A percentile compares a stretch with the other conserved stretches of the same genome.
Conservation (phyloP, 2,113 vertebrate species). For the Globicephala melas region DNA sequence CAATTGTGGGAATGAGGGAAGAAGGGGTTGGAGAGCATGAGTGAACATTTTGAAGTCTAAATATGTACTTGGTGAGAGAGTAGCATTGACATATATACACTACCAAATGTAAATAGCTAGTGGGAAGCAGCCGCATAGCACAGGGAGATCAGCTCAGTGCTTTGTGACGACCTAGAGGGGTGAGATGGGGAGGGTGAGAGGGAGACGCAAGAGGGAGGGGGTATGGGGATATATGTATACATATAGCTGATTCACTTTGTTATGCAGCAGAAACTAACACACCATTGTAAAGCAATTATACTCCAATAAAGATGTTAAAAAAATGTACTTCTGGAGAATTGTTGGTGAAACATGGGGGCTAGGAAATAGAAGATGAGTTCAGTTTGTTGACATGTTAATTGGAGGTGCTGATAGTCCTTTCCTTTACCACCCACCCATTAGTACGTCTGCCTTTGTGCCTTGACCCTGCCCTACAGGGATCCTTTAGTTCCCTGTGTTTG, state of each 20-base stretch:
- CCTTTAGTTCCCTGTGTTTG: neutral
- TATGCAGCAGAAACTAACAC: no score
- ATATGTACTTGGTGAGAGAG: neutral
- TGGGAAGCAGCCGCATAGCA: no score
- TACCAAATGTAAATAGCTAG: no score
- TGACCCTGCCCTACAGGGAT: neutral
- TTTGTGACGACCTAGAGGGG: no score
- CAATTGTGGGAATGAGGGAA: neutral
- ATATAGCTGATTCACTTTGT: no score
- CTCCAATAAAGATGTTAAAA: no score
- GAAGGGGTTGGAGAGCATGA: neutral
- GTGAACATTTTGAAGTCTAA: slow-evolving; percentile 11
- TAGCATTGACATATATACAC: no score
- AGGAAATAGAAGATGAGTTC: neutral
- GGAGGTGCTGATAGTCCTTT: neutral
- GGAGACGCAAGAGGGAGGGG: no score
- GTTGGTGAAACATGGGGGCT: neutral
- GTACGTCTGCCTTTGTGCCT: neutral
- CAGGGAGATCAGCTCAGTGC: no score
- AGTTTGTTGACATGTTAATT: slow-evolving; percentile 9
- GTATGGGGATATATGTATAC: no score
- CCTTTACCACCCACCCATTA: neutral
- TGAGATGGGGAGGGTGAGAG: no score
- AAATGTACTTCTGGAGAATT: neutral
- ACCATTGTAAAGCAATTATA: no score